phyloP scores from a whole-genome alignment of 2,888 invertebrate species.

The Drosophila limbata region DNA sequence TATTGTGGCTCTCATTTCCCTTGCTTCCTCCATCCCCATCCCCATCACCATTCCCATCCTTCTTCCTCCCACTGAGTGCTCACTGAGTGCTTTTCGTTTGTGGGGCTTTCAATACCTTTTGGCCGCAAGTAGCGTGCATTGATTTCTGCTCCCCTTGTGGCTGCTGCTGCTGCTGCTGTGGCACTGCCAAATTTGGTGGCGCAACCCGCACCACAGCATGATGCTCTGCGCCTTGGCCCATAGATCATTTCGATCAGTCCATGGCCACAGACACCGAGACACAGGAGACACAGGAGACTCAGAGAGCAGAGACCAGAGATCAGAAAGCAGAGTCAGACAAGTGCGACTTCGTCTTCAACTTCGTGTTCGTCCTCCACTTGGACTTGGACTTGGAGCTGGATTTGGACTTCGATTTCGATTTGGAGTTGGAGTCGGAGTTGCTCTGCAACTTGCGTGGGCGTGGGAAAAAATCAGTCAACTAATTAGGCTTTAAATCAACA shows the following conservation, averaged over 20 bases:
- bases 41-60: background rate
- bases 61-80: background rate
- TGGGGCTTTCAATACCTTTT: constrained; percentile 58
- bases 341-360: constrained; percentile 42
- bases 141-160: constrained; percentile 59
- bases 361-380: constrained; percentile 14
- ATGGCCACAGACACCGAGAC: constrained; percentile 13
- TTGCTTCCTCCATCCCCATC: too few species aligned
- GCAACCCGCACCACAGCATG: constrained; percentile 42
- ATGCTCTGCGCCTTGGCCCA: constrained; percentile 43
- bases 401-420: background rate
- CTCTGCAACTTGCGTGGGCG: constrained; percentile 66
- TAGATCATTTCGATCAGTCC: constrained; percentile 69
- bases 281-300: background rate
- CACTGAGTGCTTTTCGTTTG: constrained; percentile 38
- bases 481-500: constrained; percentile 53
- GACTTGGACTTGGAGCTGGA: constrained; percentile 6
- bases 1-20: constrained; percentile 71
- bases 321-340: constrained; percentile 46
- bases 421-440: background rate
- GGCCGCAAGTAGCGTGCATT: constrained; percentile 71
- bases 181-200: constrained; percentile 72
- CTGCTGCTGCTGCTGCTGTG: constrained; percentile 36
- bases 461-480: constrained; percentile 68
- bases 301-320: background rate